Evolutionary conservation across 2,797 vertebrate species (phyloP).

Genomic region (Premnoplex brunnescens): DNA sequence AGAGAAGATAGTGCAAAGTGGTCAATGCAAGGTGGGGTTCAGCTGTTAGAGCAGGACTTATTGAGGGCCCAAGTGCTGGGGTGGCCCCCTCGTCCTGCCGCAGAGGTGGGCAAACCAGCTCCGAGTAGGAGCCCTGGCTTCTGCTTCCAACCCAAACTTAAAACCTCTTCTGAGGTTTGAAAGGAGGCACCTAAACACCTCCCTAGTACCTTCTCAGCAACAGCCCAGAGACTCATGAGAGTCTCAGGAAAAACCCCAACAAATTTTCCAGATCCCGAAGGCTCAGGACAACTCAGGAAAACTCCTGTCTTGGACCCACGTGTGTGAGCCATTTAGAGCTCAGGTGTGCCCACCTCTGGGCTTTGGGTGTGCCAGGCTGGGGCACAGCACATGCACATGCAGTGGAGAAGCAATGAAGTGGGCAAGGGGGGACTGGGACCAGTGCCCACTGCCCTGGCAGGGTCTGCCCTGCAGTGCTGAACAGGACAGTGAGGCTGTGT

Average conservation of each 20-base stretch:
- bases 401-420: conserved; percentile 32
- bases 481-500: rapidly evolving
- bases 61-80: not conserved
- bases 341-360: conserved; percentile 63
- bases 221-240: not conserved
- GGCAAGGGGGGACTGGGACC: not conserved
- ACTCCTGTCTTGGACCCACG: rapidly evolving
- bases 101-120: conserved; percentile 58
- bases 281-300: not conserved
- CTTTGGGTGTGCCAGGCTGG: not conserved
- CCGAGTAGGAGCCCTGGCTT: not conserved
- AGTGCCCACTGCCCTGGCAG: not conserved
- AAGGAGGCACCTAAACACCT: not conserved
- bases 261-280: not conserved
- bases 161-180: conserved; percentile 8
- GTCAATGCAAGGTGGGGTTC: not conserved
- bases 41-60: not conserved
- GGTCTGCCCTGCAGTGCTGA: not conserved
- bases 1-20: not conserved
- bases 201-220: not conserved
- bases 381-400: conserved; percentile 67
- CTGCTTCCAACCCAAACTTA: not conserved
- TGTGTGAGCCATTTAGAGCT: not conserved
- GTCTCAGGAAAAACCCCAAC: not conserved
- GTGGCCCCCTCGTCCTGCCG: not conserved